Evolutionary conservation across 2,888 invertebrate species (phyloP).

Genomic region (Tetanocera ferruginea): DNA sequence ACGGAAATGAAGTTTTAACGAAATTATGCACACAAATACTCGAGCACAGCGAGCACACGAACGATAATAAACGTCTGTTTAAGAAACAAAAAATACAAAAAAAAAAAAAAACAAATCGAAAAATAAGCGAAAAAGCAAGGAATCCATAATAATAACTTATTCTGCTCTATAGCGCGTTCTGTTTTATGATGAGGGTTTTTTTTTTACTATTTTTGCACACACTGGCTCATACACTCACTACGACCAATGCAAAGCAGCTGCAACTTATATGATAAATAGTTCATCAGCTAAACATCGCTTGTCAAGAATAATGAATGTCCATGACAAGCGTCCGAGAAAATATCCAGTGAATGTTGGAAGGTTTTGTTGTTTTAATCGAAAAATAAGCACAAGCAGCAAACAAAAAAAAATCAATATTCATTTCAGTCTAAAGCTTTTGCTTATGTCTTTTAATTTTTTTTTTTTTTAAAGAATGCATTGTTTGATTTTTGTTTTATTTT

Average conservation of each 20-base stretch:
- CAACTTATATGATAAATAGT: neutral
- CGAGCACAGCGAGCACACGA: slow-evolving; percentile 46
- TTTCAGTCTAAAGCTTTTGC: too few relatives aligned
- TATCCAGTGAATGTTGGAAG: neutral
- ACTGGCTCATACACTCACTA: neutral
- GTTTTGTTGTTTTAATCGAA: neutral
- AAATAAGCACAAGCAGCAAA: neutral
- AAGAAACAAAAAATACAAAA: slow-evolving; percentile 28
- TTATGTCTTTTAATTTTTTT: too few relatives aligned
- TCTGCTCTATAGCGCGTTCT: too few relatives aligned
- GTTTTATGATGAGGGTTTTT: neutral
- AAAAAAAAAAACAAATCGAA: slow-evolving; percentile 13
- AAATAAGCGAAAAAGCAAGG: neutral
- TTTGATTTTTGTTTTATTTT: too few relatives aligned
- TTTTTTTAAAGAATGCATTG: too few relatives aligned
- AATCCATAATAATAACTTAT: too few relatives aligned
- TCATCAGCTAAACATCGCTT: neutral
- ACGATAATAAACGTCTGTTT: slow-evolving; percentile 35
- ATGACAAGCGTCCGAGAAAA: neutral
- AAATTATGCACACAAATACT: slow-evolving; percentile 63
- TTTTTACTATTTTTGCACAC: neutral
- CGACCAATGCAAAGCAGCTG: too few relatives aligned
- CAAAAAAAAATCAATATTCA: too few relatives aligned
- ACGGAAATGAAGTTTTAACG: slow-evolving; percentile 70
- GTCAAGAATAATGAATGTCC: too few relatives aligned